A percentile compares a stretch with the other conserved stretches of the same genome.
phyloP scores from a whole-genome alignment of 1,140 invertebrate genomes.

The Micrasema minimum region DNA sequence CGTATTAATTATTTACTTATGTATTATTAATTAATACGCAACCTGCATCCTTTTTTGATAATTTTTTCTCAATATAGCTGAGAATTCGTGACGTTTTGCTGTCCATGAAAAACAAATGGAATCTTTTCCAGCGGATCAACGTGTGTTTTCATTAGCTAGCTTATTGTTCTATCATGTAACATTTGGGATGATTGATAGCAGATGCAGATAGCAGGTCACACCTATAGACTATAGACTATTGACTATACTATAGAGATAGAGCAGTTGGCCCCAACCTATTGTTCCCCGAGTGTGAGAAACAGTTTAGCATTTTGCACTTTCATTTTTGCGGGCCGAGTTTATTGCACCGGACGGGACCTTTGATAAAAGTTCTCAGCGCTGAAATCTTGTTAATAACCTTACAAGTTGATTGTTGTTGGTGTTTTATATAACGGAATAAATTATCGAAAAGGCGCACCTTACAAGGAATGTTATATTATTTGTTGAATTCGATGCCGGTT shows the following conservation, averaged over 20 bases:
- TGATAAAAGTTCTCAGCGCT: slow-evolving; percentile 13
- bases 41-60: too few relatives aligned
- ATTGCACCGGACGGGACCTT: slow-evolving; percentile 32
- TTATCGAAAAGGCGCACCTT: neutral
- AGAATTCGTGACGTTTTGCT: too few relatives aligned
- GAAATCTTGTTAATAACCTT: slow-evolving; percentile 20
- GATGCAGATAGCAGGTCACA: too few relatives aligned
- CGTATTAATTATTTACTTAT: too few relatives aligned
- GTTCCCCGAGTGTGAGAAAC: slow-evolving; percentile 43
- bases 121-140: slow-evolving; percentile 4
- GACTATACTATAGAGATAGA: too few relatives aligned
- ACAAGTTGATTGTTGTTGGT: neutral
- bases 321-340: slow-evolving; percentile 41
- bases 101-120: neutral
- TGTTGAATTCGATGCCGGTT: too few relatives aligned
- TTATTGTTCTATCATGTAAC: slow-evolving; percentile 14
- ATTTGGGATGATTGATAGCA: slow-evolving; percentile 41
- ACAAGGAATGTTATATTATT: neutral
- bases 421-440: slow-evolving; percentile 7
- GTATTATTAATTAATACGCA: too few relatives aligned
- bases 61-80: too few relatives aligned
- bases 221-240: too few relatives aligned
- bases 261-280: slow-evolving; percentile 18
- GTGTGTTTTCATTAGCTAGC: slow-evolving; percentile 38
- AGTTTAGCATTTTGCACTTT: slow-evolving; percentile 43